A percentile compares a stretch with the other conserved stretches of the same genome.
These are phyloP conservation scores for Idaea biselata DNA, from an alignment of 2,888 invertebrate species.

Conservation along the genomic window DNA sequence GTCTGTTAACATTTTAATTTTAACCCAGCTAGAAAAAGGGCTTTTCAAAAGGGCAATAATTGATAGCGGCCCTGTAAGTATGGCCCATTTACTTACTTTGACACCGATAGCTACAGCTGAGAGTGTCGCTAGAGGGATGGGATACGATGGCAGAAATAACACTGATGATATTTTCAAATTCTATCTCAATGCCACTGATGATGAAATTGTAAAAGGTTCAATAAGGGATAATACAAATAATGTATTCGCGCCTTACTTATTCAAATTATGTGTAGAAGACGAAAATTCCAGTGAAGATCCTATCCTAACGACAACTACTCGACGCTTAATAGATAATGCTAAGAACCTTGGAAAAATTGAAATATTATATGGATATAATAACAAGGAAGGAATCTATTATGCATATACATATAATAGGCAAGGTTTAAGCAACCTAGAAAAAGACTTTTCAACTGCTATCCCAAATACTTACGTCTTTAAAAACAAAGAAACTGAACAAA, in stretches of 20 bases:
- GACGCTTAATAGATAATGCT: slow-evolving; percentile 25
- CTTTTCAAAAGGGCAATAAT: slow-evolving; percentile 47
- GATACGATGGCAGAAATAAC: slow-evolving; percentile 32
- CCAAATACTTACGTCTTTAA: slow-evolving; percentile 29
- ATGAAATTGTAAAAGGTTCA: slow-evolving; percentile 36
- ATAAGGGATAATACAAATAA: slow-evolving; percentile 28
- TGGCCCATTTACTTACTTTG: slow-evolving; percentile 33
- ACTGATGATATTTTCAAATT: slow-evolving; percentile 36
- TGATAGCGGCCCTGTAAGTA: slow-evolving; percentile 42
- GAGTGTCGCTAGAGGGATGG: slow-evolving; percentile 33
- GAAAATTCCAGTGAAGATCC: slow-evolving; percentile 17
- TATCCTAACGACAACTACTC: slow-evolving; percentile 31
- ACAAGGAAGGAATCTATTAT: slow-evolving; percentile 44
- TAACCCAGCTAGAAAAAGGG: slow-evolving; percentile 39
- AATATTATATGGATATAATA: slow-evolving; percentile 44
- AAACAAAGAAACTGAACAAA: slow-evolving; percentile 23
- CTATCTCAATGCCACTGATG: slow-evolving; percentile 33
- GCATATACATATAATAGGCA: slow-evolving; percentile 30
- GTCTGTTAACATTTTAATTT: slow-evolving; percentile 37
- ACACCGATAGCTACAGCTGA: slow-evolving; percentile 33
- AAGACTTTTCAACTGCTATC: slow-evolving; percentile 28
- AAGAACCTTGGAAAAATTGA: slow-evolving; percentile 21
- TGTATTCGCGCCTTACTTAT: slow-evolving; percentile 29
- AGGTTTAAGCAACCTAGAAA: slow-evolving; percentile 25
- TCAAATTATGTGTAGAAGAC: slow-evolving; percentile 38